Conservation (phyloP, 2,888 invertebrate species). For the Pogonocherus hispidulus region DNA sequence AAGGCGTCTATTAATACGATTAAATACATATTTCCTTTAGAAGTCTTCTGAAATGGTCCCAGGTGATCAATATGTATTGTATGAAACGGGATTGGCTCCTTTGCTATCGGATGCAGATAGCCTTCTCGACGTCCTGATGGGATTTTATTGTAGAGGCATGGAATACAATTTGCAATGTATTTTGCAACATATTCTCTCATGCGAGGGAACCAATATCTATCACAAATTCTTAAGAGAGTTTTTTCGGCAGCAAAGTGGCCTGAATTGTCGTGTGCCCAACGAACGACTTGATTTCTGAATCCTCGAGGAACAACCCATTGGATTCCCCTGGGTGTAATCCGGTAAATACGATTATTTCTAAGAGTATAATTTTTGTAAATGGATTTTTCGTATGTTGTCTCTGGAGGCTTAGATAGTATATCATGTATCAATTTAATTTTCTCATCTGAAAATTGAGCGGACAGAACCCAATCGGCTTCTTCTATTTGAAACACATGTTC, state of each 20-base stretch:
- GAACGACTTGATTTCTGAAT: slow-evolving; percentile 52
- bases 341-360: slow-evolving; percentile 30
- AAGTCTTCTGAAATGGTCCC: slow-evolving; percentile 48
- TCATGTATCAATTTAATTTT: slow-evolving; percentile 34
- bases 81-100: slow-evolving; percentile 44
- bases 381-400: slow-evolving; percentile 32
- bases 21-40: slow-evolving; percentile 22
- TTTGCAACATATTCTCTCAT: slow-evolving; percentile 46
- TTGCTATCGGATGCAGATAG: slow-evolving; percentile 47
- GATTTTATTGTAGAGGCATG: slow-evolving; percentile 55
- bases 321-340: slow-evolving; percentile 35
- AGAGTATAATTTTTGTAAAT: slow-evolving; percentile 33
- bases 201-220: slow-evolving; percentile 51
- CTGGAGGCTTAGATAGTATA: slow-evolving; percentile 36
- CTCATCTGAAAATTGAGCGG: slow-evolving; percentile 40
- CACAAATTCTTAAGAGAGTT: slow-evolving; percentile 54
- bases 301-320: slow-evolving; percentile 60
- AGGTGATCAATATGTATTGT: slow-evolving; percentile 52
- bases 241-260: slow-evolving; percentile 63
- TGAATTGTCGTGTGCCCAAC: slow-evolving; percentile 61
- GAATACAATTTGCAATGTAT: slow-evolving; percentile 55
- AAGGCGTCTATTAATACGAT: slow-evolving; percentile 29
- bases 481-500: slow-evolving; percentile 20
- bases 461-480: slow-evolving; percentile 41
- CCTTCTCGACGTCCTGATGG: slow-evolving; percentile 45